phyloP scores from a whole-genome alignment of 2,888 invertebrate genomes.

The Chymomyza amoena region DNA sequence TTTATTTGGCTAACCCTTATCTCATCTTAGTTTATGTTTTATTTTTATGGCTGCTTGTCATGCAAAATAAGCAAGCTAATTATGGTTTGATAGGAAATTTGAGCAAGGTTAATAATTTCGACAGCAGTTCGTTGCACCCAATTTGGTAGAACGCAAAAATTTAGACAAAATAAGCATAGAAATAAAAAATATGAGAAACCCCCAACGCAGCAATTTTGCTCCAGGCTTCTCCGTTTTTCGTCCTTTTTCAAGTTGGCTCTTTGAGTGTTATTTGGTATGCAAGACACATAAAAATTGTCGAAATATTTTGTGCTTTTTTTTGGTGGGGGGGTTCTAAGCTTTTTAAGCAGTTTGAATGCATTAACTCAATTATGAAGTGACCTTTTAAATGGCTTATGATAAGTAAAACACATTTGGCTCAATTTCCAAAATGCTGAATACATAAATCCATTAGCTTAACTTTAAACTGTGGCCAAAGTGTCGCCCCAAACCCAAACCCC shows the following conservation, averaged over 20 bases:
- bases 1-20: slow-evolving; percentile 1
- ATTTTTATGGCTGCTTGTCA: slow-evolving; percentile 23
- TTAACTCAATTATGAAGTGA: slow-evolving; percentile 45
- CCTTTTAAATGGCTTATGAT: slow-evolving; percentile 36
- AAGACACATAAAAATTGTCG: slow-evolving; percentile 23
- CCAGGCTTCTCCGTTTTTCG: background rate
- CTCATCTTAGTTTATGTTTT: background rate
- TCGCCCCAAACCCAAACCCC: background rate
- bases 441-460: slow-evolving; percentile 52
- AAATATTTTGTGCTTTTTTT: slow-evolving; percentile 24
- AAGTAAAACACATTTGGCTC: slow-evolving; percentile 38
- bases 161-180: background rate
- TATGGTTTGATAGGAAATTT: slow-evolving; percentile 59
- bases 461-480: background rate
- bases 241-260: background rate
- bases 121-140: slow-evolving; percentile 21
- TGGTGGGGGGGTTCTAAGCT: background rate
- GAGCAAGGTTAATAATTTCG: slow-evolving; percentile 53
- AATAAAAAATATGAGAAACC: background rate
- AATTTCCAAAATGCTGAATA: slow-evolving; percentile 39
- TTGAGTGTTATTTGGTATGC: background rate
- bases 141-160: slow-evolving; percentile 17
- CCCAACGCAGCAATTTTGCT: background rate
- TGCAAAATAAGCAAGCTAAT: slow-evolving; percentile 53
- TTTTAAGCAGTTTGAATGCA: background rate